A percentile compares a stretch with the other conserved stretches of the same genome.
Evolutionary conservation across 1,140 invertebrate species (phyloP).

Genomic region (Sycobia sp.): DNA sequence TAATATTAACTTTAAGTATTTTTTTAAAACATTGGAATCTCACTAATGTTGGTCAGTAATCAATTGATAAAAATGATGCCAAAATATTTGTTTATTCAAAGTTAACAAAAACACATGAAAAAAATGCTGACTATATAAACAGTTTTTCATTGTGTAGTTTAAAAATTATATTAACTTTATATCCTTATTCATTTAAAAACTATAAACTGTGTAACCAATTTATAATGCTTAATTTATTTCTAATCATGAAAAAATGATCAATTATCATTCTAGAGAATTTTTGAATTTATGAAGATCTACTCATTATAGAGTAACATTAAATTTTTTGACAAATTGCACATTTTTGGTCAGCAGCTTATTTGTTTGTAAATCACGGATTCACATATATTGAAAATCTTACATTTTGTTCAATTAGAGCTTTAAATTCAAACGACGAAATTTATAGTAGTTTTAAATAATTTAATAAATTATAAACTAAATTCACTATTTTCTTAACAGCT

Average conservation of each 20-base stretch:
- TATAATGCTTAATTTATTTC: constrained; percentile 1
- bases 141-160: background rate
- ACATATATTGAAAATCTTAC: background rate
- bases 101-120: background rate
- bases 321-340: background rate
- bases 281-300: background rate
- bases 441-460: constrained; percentile 5
- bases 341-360: constrained; percentile 12
- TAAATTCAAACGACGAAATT: constrained; percentile 25
- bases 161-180: background rate
- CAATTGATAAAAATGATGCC: background rate
- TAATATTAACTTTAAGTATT: background rate
- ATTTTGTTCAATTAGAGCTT: constrained; percentile 5
- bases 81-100: background rate
- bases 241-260: background rate
- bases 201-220: constrained; percentile 16
- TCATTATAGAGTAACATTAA: background rate
- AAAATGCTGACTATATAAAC: background rate
- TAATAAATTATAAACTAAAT: background rate
- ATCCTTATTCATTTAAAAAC: background rate
- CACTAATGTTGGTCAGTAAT: background rate
- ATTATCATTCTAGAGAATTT: background rate
- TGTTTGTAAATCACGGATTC: background rate
- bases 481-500: constrained; percentile 58
- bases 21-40: background rate